Percentiles rank a stretch among this genome's conserved stretches.
Evolutionary conservation across 2,113 vertebrate species (phyloP).

Genomic region (Taxidea taxus): DNA sequence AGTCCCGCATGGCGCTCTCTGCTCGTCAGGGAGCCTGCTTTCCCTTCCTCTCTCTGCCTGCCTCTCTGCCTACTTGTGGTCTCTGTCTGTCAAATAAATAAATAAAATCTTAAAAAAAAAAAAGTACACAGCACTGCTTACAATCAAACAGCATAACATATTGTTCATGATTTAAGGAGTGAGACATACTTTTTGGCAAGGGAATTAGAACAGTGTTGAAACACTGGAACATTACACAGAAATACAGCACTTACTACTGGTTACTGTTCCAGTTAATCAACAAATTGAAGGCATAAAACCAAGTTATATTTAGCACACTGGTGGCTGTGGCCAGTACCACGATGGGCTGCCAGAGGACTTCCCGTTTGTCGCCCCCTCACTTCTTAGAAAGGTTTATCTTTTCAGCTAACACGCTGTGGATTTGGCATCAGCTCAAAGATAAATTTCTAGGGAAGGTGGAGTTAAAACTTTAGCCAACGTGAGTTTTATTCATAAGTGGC

Average conservation of each 20-base stretch:
- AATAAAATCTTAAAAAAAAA: no score
- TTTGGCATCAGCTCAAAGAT: conserved; percentile 14
- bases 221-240: conserved; percentile 66
- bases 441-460: not conserved
- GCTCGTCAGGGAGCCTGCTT: no score
- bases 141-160: not conserved
- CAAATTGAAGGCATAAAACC: conserved; percentile 61
- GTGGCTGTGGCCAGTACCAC: not conserved
- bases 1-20: no score
- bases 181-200: conserved; percentile 60
- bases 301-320: conserved; percentile 41
- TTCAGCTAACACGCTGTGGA: not conserved
- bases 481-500: not conserved
- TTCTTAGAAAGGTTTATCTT: conserved; percentile 41
- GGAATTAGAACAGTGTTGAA: conserved; percentile 45
- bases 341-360: not conserved
- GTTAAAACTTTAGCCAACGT: not conserved
- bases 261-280: conserved; percentile 72
- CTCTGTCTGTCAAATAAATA: no score
- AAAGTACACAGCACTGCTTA: not conserved
- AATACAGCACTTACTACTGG: conserved; percentile 61
- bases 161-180: conserved; percentile 32
- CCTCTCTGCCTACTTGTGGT: no score
- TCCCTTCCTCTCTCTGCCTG: no score
- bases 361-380: not conserved